Conservation (phyloP, 1,140 invertebrate species). For the Drosophila neocordata region DNA sequence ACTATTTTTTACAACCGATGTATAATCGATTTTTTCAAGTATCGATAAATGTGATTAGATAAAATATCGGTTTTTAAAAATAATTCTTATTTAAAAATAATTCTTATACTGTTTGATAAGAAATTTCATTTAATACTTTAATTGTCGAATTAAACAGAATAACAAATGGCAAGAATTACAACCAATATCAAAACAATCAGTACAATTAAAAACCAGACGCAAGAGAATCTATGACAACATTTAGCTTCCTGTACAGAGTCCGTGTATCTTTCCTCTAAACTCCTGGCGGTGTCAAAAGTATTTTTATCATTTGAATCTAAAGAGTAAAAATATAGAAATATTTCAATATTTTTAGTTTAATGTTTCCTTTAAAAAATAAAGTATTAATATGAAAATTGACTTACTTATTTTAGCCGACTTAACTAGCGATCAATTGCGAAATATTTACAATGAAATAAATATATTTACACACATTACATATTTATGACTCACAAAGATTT, state of each 20-base stretch:
- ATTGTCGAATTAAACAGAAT: not conserved
- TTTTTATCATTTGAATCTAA: not conserved
- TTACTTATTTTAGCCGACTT: no score
- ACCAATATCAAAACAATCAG: not conserved
- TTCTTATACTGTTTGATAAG: not conserved
- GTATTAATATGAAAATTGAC: no score
- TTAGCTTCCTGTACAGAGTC: not conserved
- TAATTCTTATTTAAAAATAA: not conserved
- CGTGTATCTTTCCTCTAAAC: not conserved
- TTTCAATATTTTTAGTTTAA: no score
- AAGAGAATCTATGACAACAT: not conserved
- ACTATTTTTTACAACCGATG: not conserved
- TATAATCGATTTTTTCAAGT: not conserved
- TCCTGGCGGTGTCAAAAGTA: not conserved
- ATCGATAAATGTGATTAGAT: not conserved
- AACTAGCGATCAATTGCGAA: no score
- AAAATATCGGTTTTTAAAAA: not conserved
- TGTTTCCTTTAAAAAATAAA: no score
- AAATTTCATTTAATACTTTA: conserved; percentile 5
- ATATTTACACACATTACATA: no score
- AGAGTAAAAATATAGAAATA: no score
- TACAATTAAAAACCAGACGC: not conserved
- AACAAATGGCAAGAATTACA: no score
- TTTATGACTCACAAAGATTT: not conserved
- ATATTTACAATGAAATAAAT: no score